A percentile compares a stretch with the other conserved stretches of the same genome.
phyloP scores from a whole-genome alignment of 2,113 vertebrate species.

The pig (Sus scrofa) region DNA sequence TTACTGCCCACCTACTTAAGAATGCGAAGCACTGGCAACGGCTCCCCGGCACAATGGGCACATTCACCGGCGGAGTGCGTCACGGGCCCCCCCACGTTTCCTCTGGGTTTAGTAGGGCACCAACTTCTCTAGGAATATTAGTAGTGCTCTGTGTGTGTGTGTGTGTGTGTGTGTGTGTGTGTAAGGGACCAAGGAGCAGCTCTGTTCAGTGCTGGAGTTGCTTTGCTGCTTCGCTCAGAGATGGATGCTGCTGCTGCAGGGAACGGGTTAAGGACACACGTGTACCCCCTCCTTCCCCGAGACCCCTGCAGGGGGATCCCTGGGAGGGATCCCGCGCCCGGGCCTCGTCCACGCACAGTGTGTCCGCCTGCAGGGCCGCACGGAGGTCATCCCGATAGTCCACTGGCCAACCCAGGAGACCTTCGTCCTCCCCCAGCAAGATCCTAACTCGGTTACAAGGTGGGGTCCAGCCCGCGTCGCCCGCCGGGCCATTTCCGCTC shows the following conservation, averaged over 20 bases:
- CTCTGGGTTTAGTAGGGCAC: background rate
- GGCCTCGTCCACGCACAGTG: constrained; percentile 72
- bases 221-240: background rate
- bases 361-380: constrained; percentile 78
- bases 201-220: background rate
- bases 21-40: constrained; percentile 1
- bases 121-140: background rate
- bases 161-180: constrained; percentile 29
- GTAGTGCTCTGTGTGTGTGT: constrained; percentile 41
- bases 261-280: background rate
- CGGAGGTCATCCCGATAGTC: background rate
- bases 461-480: background rate
- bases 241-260: background rate
- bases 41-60: constrained; percentile 64
- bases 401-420: background rate
- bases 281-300: background rate
- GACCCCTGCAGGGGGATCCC: constrained; percentile 19
- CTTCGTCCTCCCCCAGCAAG: background rate
- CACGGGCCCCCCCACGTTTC: constrained; percentile 48
- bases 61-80: constrained; percentile 65
- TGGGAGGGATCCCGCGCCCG: constrained; percentile 64
- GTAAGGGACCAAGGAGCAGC: background rate
- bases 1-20: constrained; percentile 23
- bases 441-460: background rate
- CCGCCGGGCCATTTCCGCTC: background rate